Evolutionary conservation across 2,888 invertebrate species (phyloP).

Genomic region (Eupithecia insigniata): DNA sequence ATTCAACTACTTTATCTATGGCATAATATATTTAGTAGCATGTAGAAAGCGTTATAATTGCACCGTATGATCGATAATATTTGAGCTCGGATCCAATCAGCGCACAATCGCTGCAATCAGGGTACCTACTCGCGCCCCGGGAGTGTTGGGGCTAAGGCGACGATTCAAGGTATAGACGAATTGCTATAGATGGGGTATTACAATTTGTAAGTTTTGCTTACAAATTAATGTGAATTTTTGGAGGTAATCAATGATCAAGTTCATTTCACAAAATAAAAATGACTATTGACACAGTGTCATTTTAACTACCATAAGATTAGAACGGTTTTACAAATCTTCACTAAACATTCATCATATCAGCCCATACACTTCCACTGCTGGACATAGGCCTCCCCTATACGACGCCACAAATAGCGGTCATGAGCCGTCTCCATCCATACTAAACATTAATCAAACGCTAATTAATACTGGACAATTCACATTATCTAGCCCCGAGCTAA

Average conservation of each 20-base stretch:
- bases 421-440: too few relatives aligned
- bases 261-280: not conserved
- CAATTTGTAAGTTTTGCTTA: not conserved
- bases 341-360: too few relatives aligned
- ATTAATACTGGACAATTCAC: too few relatives aligned
- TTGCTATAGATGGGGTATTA: not conserved
- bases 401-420: too few relatives aligned
- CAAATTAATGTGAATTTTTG: not conserved
- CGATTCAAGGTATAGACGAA: not conserved
- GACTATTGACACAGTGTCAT: not conserved
- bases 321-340: too few relatives aligned
- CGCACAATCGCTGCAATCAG: conserved; percentile 33
- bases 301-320: not conserved
- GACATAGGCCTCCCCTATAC: too few relatives aligned
- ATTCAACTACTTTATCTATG: too few relatives aligned
- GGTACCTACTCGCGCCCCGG: conserved; percentile 10
- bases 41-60: conserved; percentile 23
- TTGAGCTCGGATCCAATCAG: conserved; percentile 30
- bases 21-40: not conserved
- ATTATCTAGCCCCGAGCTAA: too few relatives aligned
- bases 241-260: not conserved
- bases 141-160: not conserved
- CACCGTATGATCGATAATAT: conserved; percentile 31
- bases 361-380: too few relatives aligned
- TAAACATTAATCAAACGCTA: too few relatives aligned